phyloP scores from a whole-genome alignment of 2,888 invertebrate species.

The Rotaria magnacalcarata region DNA sequence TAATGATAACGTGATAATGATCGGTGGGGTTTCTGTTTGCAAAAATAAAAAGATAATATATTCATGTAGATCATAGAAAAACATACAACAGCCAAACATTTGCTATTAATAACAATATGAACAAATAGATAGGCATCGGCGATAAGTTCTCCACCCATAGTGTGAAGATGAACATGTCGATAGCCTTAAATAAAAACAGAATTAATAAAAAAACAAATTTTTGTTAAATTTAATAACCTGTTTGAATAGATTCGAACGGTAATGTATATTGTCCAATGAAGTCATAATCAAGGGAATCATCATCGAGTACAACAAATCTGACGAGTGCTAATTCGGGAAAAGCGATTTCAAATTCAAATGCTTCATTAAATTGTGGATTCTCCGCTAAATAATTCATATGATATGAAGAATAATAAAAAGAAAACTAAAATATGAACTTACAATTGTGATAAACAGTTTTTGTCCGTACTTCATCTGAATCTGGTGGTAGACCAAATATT shows the following conservation, averaged over 20 bases:
- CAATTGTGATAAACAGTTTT: conserved; percentile 62
- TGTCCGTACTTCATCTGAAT: conserved; percentile 38
- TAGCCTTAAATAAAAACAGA: conserved; percentile 35
- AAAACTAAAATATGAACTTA: not conserved
- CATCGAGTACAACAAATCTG: conserved; percentile 64
- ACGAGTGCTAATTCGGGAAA: conserved; percentile 65
- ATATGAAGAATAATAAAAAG: not conserved
- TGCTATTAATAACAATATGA: conserved; percentile 28
- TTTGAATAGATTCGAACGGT: conserved; percentile 43
- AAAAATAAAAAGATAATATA: not conserved
- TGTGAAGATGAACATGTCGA: conserved; percentile 37
- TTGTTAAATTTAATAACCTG: conserved; percentile 4
- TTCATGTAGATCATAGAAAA: not conserved
- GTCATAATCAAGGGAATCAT: conserved; percentile 41
- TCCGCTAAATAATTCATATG: conserved; percentile 52
- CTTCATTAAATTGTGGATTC: conserved; percentile 66
- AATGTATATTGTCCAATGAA: conserved; percentile 39
- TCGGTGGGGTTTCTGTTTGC: not conserved
- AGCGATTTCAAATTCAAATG: conserved; percentile 65
- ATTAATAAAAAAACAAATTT: not conserved
- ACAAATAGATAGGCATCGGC: conserved; percentile 9
- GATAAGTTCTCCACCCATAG: not conserved
- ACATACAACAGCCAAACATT: not conserved
- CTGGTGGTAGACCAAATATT: conserved; percentile 41
- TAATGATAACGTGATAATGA: not conserved